Conservation (phyloP, 2,797 vertebrate species). For the Spinus pinus region DNA sequence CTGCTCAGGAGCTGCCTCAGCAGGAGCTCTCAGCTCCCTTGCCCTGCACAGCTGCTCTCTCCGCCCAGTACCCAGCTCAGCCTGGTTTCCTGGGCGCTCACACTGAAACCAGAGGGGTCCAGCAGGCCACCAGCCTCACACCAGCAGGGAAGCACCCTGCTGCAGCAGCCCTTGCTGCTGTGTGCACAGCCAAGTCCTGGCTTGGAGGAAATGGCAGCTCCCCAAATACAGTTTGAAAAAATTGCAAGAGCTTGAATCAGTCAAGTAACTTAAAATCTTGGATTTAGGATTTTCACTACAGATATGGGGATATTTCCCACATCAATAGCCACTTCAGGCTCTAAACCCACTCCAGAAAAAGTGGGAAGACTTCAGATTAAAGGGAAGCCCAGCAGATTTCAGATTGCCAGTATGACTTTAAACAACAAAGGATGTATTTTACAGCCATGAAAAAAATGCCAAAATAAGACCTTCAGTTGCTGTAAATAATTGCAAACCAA, state of each 20-base stretch:
- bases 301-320: neutral
- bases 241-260: neutral
- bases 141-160: neutral
- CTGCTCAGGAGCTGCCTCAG: neutral
- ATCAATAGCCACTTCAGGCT: neutral
- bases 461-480: neutral
- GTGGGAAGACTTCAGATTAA: neutral
- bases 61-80: rapidly evolving
- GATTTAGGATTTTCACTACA: neutral
- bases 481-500: neutral
- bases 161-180: neutral
- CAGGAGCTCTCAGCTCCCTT: neutral
- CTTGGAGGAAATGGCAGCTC: neutral
- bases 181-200: neutral
- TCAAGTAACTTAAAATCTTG: neutral
- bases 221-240: neutral
- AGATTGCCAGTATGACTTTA: neutral
- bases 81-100: neutral
- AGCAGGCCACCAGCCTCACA: neutral
- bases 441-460: neutral
- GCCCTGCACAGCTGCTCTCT: neutral
- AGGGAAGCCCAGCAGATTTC: neutral
- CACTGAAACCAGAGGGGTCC: rapidly evolving
- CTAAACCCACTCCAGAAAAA: neutral
- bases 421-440: neutral